Conservation (phyloP, 2,113 vertebrate genomes). For the Petroica traversi region DNA sequence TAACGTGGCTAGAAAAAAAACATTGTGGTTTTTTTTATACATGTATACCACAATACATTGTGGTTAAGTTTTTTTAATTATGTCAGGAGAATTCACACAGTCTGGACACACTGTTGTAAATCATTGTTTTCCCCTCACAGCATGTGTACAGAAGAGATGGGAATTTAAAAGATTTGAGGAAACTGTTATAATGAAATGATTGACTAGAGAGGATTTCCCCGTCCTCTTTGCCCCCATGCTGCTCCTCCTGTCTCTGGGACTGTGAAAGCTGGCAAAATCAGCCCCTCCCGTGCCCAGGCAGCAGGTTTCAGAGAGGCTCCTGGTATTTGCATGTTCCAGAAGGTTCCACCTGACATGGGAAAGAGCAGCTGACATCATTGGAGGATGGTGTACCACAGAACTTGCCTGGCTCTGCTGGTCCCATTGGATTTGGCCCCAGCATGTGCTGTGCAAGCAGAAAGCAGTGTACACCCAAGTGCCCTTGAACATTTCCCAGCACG, state of each 20-base stretch:
- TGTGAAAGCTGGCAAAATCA: neutral
- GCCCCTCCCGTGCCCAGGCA: rapidly evolving
- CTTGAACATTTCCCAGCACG: neutral
- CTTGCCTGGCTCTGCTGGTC: neutral
- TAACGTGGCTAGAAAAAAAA: neutral
- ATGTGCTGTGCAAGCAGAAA: neutral
- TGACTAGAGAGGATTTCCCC: neutral
- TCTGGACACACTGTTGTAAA: neutral
- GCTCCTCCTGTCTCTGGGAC: neutral
- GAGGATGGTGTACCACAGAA: neutral
- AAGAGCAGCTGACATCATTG: neutral
- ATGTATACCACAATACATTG: too few relatives aligned
- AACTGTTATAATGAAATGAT: neutral
- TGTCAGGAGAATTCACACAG: neutral
- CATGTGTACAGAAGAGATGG: neutral
- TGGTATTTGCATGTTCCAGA: neutral
- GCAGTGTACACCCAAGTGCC: neutral
- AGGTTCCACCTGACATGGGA: neutral
- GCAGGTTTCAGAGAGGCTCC: neutral
- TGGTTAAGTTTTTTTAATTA: neutral
- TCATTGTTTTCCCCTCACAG: neutral
- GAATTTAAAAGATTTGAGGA: neutral
- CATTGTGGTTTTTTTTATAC: neutral
- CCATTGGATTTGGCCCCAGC: rapidly evolving
- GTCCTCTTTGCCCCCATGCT: neutral